Percentiles rank a stretch among this genome's conserved stretches.
phyloP scores from a whole-genome alignment of 2,797 vertebrate species.

The Bryconaethiops microstoma region DNA sequence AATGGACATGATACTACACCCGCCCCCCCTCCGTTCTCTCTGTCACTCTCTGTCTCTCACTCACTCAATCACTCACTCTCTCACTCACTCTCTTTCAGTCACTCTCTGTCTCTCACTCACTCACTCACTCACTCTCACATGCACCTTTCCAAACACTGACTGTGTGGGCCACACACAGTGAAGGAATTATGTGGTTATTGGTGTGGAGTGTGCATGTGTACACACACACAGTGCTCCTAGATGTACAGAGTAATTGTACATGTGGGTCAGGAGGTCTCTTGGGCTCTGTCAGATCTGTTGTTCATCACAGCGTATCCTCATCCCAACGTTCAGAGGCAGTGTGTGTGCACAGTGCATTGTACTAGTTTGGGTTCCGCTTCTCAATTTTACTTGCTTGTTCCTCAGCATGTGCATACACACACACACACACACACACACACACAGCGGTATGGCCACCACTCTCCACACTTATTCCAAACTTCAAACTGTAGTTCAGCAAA shows the following conservation, averaged over 20 bases:
- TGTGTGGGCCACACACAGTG: not conserved
- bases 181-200: not conserved
- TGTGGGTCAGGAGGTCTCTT: constrained; percentile 19
- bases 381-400: not conserved
- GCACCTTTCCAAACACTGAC: not conserved
- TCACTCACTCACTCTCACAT: no score
- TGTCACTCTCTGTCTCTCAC: no score
- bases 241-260: constrained; percentile 23
- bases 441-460: no score
- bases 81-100: no score
- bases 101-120: no score
- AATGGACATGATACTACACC: no score
- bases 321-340: constrained; percentile 3
- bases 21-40: no score
- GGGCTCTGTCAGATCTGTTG: constrained; percentile 37
- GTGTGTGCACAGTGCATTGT: not conserved
- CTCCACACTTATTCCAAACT: not conserved
- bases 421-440: no score
- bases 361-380: not conserved
- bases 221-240: not conserved
- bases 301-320: constrained; percentile 17
- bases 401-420: not conserved
- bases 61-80: no score
- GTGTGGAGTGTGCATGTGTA: constrained; percentile 10
- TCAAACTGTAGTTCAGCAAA: not conserved